A percentile compares a stretch with the other conserved stretches of the same genome.
Evolutionary conservation across 2,113 vertebrate genomes (phyloP).

Genomic region (Triplophysa rosa): DNA sequence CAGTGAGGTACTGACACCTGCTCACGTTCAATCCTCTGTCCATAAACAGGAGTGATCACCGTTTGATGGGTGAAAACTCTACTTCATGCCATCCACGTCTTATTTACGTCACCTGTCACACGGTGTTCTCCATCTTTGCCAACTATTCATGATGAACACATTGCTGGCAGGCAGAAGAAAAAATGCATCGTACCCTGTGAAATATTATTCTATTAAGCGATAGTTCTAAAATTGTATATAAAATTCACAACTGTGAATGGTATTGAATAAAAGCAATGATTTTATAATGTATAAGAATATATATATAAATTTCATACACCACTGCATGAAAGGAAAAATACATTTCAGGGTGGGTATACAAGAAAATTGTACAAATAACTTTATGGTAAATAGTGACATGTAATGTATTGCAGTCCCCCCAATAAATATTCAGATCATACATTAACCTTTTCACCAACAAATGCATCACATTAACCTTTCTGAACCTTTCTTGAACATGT

Average conservation of each 20-base stretch:
- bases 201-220: background rate
- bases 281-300: background rate
- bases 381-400: slow-evolving; percentile 41
- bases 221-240: background rate
- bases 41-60: slow-evolving; percentile 66
- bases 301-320: slow-evolving; percentile 26
- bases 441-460: slow-evolving; percentile 65
- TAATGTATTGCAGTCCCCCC: slow-evolving; percentile 52
- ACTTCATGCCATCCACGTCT: slow-evolving; percentile 60
- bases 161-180: slow-evolving; percentile 14
- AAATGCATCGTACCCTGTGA: background rate
- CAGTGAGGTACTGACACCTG: slow-evolving; percentile 51
- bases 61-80: slow-evolving; percentile 67
- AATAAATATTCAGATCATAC: slow-evolving; percentile 65
- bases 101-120: slow-evolving; percentile 69
- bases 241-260: background rate
- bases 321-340: slow-evolving; percentile 12
- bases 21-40: slow-evolving; percentile 56
- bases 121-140: slow-evolving; percentile 42
- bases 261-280: background rate
- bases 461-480: slow-evolving; percentile 72
- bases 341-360: slow-evolving; percentile 30
- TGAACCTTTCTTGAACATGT: slow-evolving; percentile 62
- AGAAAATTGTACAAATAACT: slow-evolving; percentile 35
- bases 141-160: slow-evolving; percentile 41